Evolutionary conservation across 2,113 vertebrate genomes (phyloP).

Genomic region (Eulemur macaco): DNA sequence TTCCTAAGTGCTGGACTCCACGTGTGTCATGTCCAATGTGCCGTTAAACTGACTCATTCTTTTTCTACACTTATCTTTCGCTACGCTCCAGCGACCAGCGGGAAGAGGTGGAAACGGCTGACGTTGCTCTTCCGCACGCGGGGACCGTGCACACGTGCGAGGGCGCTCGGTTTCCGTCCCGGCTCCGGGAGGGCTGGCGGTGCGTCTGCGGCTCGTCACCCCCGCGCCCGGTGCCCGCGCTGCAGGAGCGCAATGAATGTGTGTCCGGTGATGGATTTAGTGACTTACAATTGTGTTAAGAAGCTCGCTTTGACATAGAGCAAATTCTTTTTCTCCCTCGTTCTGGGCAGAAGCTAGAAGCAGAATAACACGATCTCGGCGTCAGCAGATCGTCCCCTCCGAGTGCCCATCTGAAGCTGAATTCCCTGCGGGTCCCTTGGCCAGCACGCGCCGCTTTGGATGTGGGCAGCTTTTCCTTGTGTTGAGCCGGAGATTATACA

Average conservation of each 20-base stretch:
- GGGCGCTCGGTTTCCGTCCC: background rate
- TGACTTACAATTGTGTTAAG: background rate
- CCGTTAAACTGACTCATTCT: accelerated
- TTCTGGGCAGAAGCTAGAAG: background rate
- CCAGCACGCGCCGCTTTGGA: background rate
- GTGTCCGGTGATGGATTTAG: background rate
- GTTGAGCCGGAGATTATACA: background rate
- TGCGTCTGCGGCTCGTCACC: accelerated
- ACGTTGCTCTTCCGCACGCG: background rate
- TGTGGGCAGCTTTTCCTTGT: background rate
- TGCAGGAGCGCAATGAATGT: accelerated
- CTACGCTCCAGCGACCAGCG: accelerated
- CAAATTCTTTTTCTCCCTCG: background rate
- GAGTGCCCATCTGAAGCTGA: too few species aligned
- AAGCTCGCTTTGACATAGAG: background rate
- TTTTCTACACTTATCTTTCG: background rate
- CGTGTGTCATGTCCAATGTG: background rate
- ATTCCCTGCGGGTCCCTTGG: background rate
- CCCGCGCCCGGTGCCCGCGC: accelerated
- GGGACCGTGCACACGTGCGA: accelerated
- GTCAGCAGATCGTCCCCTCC: background rate
- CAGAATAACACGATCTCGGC: background rate
- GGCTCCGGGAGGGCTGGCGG: background rate
- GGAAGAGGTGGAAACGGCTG: background rate
- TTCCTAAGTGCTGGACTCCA: background rate